phyloP scores from a whole-genome alignment of 2,888 invertebrate species.

The Margaritifera margaritifera region DNA sequence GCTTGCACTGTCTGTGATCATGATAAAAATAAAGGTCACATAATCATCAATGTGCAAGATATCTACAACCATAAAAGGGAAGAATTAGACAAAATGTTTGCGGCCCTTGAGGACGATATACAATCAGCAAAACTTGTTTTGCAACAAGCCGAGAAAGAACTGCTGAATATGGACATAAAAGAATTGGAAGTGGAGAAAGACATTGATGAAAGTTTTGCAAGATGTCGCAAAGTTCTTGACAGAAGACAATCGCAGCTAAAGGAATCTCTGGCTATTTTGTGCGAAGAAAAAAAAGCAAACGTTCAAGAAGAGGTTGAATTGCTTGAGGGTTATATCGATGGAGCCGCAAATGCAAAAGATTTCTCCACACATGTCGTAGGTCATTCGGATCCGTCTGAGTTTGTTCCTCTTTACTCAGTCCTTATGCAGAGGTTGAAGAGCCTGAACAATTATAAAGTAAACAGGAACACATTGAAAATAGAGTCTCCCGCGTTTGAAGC shows the following conservation, averaged over 20 bases:
- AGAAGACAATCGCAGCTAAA: conserved; percentile 33
- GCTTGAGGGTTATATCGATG: conserved; percentile 39
- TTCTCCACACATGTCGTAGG: conserved; percentile 39
- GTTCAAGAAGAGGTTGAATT: conserved; percentile 31
- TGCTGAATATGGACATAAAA: conserved; percentile 44
- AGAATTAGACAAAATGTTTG: conserved; percentile 35
- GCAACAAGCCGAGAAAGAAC: conserved; percentile 45
- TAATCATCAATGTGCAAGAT: conserved; percentile 41
- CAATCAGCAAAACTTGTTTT: conserved; percentile 35
- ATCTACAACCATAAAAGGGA: conserved; percentile 34
- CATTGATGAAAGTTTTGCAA: conserved; percentile 39
- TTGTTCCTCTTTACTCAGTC: conserved; percentile 40
- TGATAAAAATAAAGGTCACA: conserved; percentile 40
- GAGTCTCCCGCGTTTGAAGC: conserved; percentile 42
- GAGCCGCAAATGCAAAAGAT: conserved; percentile 38
- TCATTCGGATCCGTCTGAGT: conserved; percentile 47
- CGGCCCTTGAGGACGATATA: conserved; percentile 32
- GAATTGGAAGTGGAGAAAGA: conserved; percentile 49
- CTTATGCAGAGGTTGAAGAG: conserved; percentile 31
- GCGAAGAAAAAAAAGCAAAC: conserved; percentile 35
- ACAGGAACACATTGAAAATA: conserved; percentile 34
- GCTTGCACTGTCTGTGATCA: conserved; percentile 48
- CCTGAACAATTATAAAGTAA: conserved; percentile 34
- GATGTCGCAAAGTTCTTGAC: conserved; percentile 28
- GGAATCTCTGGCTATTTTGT: conserved; percentile 27